These are phyloP conservation scores for Peromyscus polionotus DNA, from an alignment of 2,113 vertebrate genomes.

Conservation along the genomic window DNA sequence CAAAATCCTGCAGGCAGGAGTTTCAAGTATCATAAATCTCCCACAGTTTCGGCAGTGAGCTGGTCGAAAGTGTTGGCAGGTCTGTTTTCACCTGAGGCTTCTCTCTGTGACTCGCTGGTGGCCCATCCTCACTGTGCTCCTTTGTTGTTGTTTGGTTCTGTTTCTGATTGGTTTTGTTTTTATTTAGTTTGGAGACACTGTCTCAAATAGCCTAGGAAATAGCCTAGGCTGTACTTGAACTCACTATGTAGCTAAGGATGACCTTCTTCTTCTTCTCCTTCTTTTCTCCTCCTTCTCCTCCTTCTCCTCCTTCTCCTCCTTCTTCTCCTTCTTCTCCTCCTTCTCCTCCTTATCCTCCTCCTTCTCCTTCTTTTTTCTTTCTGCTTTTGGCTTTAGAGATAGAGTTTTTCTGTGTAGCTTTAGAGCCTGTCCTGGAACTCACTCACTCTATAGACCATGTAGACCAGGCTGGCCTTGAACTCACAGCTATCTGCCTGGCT, in stretches of 20 bases:
- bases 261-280: too few relatives aligned
- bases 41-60: not conserved
- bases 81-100: not conserved
- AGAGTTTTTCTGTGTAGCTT: too few relatives aligned
- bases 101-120: not conserved
- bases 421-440: too few relatives aligned
- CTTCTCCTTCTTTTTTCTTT: too few relatives aligned
- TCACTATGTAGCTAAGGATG: not conserved
- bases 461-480: too few relatives aligned
- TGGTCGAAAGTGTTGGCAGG: not conserved
- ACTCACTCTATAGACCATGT: too few relatives aligned
- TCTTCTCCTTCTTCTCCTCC: too few relatives aligned
- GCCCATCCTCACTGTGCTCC: not conserved
- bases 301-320: too few relatives aligned
- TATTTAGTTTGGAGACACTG: not conserved
- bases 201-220: not conserved
- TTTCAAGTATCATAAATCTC: not conserved
- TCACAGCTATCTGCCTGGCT: too few relatives aligned
- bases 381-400: too few relatives aligned
- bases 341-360: too few relatives aligned
- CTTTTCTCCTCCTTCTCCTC: too few relatives aligned
- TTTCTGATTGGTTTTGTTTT: not conserved
- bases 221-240: not conserved
- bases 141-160: not conserved
- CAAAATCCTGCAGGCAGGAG: not conserved